Conservation (phyloP, 2,113 vertebrate genomes). For the Lepus timidus region DNA sequence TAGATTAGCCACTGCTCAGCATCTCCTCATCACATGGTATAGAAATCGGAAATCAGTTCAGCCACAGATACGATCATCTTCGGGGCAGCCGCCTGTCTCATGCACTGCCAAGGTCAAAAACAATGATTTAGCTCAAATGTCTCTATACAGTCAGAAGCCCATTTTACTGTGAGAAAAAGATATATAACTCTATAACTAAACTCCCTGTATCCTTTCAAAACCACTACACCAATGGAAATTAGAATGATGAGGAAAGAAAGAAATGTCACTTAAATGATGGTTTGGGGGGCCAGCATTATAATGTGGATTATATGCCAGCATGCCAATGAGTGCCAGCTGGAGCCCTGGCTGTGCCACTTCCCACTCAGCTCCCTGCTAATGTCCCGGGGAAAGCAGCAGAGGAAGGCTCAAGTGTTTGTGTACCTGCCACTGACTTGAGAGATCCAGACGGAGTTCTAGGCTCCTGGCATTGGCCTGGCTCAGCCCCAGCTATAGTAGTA, state of each 20-base stretch:
- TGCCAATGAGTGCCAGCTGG: no score
- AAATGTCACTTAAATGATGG: background rate
- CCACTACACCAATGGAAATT: constrained; percentile 24
- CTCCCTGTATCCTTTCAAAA: constrained; percentile 17
- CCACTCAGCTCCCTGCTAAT: no score
- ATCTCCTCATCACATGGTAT: background rate
- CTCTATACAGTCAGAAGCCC: background rate
- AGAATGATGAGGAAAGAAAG: background rate
- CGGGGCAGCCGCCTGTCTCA: background rate
- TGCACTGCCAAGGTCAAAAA: background rate
- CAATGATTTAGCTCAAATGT: background rate
- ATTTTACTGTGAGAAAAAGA: background rate
- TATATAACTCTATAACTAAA: background rate
- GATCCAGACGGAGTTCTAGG: no score
- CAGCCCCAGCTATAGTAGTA: no score
- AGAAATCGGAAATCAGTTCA: background rate
- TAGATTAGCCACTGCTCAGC: background rate
- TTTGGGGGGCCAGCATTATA: no score
- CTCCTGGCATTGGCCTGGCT: no score
- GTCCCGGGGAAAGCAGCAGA: no score
- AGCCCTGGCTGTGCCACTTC: no score
- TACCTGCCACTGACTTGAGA: no score
- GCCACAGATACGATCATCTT: background rate
- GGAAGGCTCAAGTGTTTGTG: no score
- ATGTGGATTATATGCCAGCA: no score